A percentile compares a stretch with the other conserved stretches of the same genome.
Conservation (phyloP, 2,113 vertebrate species). For the Gavia stellata region DNA sequence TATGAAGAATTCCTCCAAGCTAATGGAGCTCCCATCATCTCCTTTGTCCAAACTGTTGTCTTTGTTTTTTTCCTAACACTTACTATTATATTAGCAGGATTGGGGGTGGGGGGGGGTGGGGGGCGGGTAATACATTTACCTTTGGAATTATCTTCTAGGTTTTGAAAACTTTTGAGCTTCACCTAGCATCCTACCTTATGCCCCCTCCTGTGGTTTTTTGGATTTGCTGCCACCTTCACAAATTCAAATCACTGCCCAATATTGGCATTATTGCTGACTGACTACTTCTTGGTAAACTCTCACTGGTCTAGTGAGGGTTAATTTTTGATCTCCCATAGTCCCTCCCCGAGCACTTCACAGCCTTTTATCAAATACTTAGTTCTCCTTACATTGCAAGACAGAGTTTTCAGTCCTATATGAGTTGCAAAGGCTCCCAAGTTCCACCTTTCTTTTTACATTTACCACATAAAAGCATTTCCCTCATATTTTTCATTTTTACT, state of each 20-base stretch:
- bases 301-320: not conserved
- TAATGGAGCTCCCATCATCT: not conserved
- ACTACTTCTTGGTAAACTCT: not conserved
- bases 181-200: not conserved
- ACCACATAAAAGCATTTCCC: not conserved
- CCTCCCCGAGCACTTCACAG: not conserved
- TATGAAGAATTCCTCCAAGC: not conserved
- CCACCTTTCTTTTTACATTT: not conserved
- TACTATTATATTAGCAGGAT: not conserved
- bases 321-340: not conserved
- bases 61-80: not conserved
- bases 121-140: too few relatives aligned
- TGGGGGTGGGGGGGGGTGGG: too few relatives aligned
- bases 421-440: not conserved
- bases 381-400: not conserved
- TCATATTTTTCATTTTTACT: not conserved
- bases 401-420: not conserved
- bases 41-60: not conserved
- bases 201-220: not conserved
- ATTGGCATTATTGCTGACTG: not conserved
- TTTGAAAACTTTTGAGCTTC: not conserved
- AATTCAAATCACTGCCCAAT: not conserved
- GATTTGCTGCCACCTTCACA: not conserved
- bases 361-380: not conserved
- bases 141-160: not conserved